Evolutionary conservation across 2,888 invertebrate genomes (phyloP), one percentile per base, ranked within the genome.

Genomic region (Beris morrisii): DNA sequence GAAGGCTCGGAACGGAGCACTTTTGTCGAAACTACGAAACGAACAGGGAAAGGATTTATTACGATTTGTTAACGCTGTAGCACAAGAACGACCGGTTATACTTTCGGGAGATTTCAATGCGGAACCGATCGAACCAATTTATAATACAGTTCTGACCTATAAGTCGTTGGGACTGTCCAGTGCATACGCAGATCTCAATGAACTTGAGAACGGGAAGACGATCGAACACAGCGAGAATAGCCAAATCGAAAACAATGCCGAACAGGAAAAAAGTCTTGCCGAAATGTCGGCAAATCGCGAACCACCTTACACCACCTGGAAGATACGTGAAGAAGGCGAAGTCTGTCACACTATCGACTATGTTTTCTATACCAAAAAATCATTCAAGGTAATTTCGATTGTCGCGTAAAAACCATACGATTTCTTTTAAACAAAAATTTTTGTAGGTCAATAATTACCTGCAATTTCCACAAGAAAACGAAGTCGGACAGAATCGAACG

Each of bases 71-170:
- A 77, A 80, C 7, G 75, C 79, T 43, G 79, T 84, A 64, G 80
- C 82, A 38, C 76, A 77, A 32, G 78, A 80, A 3, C 82, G 84
- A 65, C 88, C 91, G 0, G 76, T 88, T 4, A 78, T 91, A 52
- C 72, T 91, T 4, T 87, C 88, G 73, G 91, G 91, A 0, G 91
- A 91, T 77, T 90, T 91, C 75, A 91, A 91, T 76, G 91, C 90
- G 0, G 88, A 88, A 75, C 89, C 89, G 1, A 82, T 78, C 4
- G 91, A 91, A 75, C 87, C 88, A 0, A 85, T 90, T 3, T 90
- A 90, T 75, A 76, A 80, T 30, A 86, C 87, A 0, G 81, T 89
- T 53, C 77, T 85, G 9, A 78, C 78, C 69, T 79, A 82, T 69
- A 77, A 78, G 69, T 69, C 75, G 2, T 70, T 84, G 2, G 77